phyloP scores from a whole-genome alignment of 2,797 vertebrate genomes.

The Takifugu rubripes region DNA sequence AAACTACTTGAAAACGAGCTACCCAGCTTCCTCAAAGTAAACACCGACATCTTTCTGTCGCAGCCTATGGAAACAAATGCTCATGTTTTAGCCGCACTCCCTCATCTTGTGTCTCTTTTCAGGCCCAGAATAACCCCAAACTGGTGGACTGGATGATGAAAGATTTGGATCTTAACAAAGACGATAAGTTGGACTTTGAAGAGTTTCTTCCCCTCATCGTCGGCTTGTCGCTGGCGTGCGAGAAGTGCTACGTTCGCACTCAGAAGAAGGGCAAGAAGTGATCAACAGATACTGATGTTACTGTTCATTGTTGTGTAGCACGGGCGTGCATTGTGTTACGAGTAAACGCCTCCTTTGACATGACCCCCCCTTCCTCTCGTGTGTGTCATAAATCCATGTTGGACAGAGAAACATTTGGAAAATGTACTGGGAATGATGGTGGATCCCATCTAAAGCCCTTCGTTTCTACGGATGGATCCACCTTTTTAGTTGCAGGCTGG shows the following conservation, averaged over 20 bases:
- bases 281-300: constrained; percentile 2
- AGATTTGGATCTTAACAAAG: constrained; percentile 81
- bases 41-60: background rate
- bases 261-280: constrained; percentile 48
- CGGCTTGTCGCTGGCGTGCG: constrained; percentile 71
- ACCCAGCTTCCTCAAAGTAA: constrained; percentile 82
- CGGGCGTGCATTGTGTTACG: constrained; percentile 3
- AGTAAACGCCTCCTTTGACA: constrained; percentile 39
- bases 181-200: constrained; percentile 78
- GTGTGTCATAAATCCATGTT: background rate
- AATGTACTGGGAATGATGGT: background rate
- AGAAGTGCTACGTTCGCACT: constrained; percentile 45
- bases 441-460: background rate
- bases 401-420: no score
- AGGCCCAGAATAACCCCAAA: constrained; percentile 69
- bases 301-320: background rate
- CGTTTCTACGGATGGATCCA: constrained; percentile 20
- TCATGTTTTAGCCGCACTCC: background rate
- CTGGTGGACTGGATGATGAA: constrained; percentile 68
- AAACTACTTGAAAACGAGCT: constrained; percentile 81
- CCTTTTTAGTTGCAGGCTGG: no score
- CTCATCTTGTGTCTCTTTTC: constrained; percentile 12
- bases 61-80: background rate
- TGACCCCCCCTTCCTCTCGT: background rate
- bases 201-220: constrained; percentile 79